Evolutionary conservation across 2,113 vertebrate genomes (phyloP).

Genomic region (Sceloporus tristichus): DNA sequence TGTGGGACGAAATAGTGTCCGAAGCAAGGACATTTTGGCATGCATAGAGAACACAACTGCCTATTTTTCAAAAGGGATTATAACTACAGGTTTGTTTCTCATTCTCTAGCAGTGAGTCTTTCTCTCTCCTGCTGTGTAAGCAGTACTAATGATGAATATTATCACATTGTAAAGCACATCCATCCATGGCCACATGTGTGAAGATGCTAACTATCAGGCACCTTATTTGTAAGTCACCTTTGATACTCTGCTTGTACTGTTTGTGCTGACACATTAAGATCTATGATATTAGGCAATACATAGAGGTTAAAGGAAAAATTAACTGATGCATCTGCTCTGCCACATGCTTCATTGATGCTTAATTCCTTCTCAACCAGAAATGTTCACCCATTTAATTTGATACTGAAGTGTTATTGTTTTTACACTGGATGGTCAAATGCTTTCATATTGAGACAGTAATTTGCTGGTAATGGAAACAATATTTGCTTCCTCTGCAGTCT

Average conservation of each 20-base stretch:
- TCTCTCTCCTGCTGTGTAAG: conserved; percentile 7
- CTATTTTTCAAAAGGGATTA: neutral
- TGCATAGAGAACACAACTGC: no score
- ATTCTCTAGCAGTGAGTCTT: conserved; percentile 3
- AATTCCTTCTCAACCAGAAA: neutral
- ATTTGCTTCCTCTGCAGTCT: neutral
- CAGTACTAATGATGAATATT: conserved; percentile 24
- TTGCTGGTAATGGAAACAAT: neutral
- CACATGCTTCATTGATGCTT: conserved; percentile 12
- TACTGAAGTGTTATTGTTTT: neutral
- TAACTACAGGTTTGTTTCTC: neutral
- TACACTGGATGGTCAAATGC: neutral
- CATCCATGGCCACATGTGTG: conserved; percentile 7
- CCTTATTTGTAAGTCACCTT: conserved; percentile 23
- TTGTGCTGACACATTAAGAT: conserved; percentile 17
- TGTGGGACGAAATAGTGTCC: neutral
- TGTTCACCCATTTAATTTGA: neutral
- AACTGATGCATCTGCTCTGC: neutral
- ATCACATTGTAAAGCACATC: conserved; percentile 8
- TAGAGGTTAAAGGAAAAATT: conserved; percentile 32
- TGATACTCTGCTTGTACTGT: conserved; percentile 29
- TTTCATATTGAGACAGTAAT: neutral
- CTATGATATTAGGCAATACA: conserved; percentile 17
- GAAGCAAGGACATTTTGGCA: neutral
- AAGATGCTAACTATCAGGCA: conserved; percentile 20